Conservation (phyloP, 35 echinoderm and acorn worm species). For the Ophioderma brevispina region DNA sequence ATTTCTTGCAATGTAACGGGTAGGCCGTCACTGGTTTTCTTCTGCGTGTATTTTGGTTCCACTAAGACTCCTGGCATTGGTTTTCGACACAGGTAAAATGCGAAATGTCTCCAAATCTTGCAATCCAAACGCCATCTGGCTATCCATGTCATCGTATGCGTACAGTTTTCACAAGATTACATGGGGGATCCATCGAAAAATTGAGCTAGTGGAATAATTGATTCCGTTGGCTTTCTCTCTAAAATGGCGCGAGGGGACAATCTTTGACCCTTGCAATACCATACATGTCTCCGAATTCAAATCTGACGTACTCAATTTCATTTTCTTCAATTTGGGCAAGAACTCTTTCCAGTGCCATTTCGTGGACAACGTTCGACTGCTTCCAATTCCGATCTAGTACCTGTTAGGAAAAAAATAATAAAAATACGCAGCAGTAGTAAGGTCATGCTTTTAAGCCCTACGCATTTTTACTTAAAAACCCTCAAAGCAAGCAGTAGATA, state of each 20-base stretch:
- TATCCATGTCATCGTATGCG: conserved; percentile 61
- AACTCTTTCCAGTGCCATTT: too few species aligned
- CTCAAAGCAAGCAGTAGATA: too few species aligned
- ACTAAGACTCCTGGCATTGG: conserved; percentile 61
- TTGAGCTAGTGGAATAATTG: conserved; percentile 57
- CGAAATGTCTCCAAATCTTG: conserved; percentile 82
- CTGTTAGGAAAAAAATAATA: too few species aligned
- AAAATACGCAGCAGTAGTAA: too few species aligned
- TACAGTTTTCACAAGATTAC: conserved; percentile 35
- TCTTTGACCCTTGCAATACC: conserved; percentile 81
- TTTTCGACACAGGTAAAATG: conserved; percentile 44
- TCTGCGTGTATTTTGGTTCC: conserved; percentile 7
- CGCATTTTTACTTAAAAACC: too few species aligned
- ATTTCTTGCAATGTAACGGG: conserved; percentile 60
- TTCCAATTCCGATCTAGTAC: too few species aligned
- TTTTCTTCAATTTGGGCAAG: too few species aligned
- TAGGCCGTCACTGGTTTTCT: background rate
- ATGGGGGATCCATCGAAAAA: conserved; percentile 55
- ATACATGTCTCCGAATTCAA: conserved; percentile 81
- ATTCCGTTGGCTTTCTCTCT: conserved; percentile 46
- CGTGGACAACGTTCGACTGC: too few species aligned
- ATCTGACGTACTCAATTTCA: conserved; percentile 85
- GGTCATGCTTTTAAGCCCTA: too few species aligned
- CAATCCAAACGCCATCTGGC: conserved; percentile 50
- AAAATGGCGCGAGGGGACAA: conserved; percentile 79